Conservation (phyloP, 2,797 vertebrate species). For the Pteronotus mesoamericanus region DNA sequence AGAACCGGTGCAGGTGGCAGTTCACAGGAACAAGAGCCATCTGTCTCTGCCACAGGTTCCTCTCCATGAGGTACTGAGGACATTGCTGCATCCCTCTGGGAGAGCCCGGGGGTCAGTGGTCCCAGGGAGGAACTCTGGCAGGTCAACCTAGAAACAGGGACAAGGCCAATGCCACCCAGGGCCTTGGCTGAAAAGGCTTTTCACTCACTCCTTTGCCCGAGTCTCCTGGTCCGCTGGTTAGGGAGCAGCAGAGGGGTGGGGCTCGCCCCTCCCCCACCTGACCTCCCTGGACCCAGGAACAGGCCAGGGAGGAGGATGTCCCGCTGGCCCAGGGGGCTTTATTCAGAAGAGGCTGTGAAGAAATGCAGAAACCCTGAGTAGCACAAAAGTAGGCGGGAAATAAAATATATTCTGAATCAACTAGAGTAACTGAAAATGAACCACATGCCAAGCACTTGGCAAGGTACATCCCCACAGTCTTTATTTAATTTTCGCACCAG, state of each 20-base stretch:
- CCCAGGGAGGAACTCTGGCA: background rate
- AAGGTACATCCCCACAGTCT: background rate
- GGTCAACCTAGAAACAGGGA: background rate
- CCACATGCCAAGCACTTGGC: constrained; percentile 30
- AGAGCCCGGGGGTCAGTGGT: background rate
- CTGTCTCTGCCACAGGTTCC: background rate
- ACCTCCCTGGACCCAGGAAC: background rate
- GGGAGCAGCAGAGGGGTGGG: background rate
- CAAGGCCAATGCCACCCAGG: background rate
- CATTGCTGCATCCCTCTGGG: background rate
- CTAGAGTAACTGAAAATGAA: background rate
- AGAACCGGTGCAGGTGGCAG: background rate
- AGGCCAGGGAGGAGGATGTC: background rate
- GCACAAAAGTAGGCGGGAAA: background rate
- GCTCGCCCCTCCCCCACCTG: background rate
- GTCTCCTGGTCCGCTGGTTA: background rate
- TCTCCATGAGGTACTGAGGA: background rate
- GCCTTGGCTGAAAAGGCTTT: background rate
- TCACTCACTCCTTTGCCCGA: background rate
- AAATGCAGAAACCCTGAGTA: background rate
- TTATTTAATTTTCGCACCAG: constrained; percentile 54
- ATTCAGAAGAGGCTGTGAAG: background rate
- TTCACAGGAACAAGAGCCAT: background rate
- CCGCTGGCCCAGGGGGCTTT: background rate
- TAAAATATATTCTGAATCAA: background rate